phyloP scores from a whole-genome alignment of 2,888 invertebrate genomes.

The Cryptocephalus moraei region DNA sequence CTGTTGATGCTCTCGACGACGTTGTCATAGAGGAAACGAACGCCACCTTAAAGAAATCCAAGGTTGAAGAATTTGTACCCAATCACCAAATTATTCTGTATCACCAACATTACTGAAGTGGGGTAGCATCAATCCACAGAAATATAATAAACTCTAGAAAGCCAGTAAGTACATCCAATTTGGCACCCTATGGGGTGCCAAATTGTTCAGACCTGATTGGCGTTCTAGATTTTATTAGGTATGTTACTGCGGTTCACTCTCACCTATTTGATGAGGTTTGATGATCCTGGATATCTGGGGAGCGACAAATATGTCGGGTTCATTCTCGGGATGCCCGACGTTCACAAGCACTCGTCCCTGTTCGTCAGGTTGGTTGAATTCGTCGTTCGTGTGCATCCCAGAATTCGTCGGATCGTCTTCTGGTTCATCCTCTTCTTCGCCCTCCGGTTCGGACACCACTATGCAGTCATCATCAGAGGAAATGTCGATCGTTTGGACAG shows the following conservation, averaged over 20 bases:
- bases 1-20: constrained; percentile 87
- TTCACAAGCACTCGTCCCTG: constrained; percentile 88
- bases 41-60: constrained; percentile 19
- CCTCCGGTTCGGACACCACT: constrained; percentile 73
- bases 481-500: constrained; percentile 66
- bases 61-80: too few species aligned
- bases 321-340: constrained; percentile 83
- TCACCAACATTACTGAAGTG: too few species aligned
- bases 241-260: too few species aligned
- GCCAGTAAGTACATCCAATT: too few species aligned
- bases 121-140: too few species aligned
- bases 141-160: too few species aligned
- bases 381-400: constrained; percentile 86
- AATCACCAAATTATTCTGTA: too few species aligned
- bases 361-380: constrained; percentile 83
- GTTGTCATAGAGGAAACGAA: constrained; percentile 89
- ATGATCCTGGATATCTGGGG: constrained; percentile 84
- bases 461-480: constrained; percentile 78
- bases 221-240: too few species aligned
- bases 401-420: constrained; percentile 79
- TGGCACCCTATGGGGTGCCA: too few species aligned
- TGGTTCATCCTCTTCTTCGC: constrained; percentile 69
- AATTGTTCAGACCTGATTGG: too few species aligned
- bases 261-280: constrained; percentile 85
- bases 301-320: constrained; percentile 84